phyloP scores from a whole-genome alignment of 1,140 invertebrate genomes.

The Hycleus phaleratus region DNA sequence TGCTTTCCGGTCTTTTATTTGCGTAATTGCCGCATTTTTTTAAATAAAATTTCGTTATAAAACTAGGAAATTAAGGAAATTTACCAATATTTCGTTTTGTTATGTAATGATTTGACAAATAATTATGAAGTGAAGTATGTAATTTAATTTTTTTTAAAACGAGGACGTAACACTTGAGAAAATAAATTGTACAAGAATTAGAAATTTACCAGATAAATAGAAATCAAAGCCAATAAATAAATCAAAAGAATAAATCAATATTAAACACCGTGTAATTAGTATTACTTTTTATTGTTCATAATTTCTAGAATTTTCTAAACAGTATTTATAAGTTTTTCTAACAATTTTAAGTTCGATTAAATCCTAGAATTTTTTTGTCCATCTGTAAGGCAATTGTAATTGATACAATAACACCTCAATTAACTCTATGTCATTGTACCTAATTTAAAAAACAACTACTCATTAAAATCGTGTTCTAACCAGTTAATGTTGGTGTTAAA shows the following conservation, averaged over 20 bases:
- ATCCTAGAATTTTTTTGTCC: slow-evolving; percentile 1
- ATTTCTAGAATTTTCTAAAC: no score
- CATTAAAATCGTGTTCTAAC: background rate
- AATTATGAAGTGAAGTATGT: background rate
- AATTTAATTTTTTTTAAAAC: no score
- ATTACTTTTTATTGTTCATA: background rate
- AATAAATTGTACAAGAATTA: background rate
- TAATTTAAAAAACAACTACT: slow-evolving; percentile 9
- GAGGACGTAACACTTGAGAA: no score
- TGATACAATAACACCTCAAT: slow-evolving; percentile 1
- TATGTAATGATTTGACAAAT: background rate
- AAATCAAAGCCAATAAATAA: background rate
- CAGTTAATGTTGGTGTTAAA: background rate
- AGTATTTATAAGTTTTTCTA: no score
- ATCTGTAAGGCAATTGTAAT: background rate
- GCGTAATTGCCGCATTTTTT: no score
- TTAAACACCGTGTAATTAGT: background rate
- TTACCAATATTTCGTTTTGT: background rate
- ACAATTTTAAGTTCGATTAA: background rate
- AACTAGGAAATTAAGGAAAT: background rate
- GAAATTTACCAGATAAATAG: background rate
- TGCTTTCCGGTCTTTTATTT: no score
- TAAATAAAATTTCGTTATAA: background rate
- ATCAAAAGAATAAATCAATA: background rate
- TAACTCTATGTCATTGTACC: slow-evolving; percentile 9